Evolutionary conservation across 1,140 invertebrate genomes (phyloP), one percentile per base, ranked within the genome.

Genomic region (Drosophila eugracilis): DNA sequence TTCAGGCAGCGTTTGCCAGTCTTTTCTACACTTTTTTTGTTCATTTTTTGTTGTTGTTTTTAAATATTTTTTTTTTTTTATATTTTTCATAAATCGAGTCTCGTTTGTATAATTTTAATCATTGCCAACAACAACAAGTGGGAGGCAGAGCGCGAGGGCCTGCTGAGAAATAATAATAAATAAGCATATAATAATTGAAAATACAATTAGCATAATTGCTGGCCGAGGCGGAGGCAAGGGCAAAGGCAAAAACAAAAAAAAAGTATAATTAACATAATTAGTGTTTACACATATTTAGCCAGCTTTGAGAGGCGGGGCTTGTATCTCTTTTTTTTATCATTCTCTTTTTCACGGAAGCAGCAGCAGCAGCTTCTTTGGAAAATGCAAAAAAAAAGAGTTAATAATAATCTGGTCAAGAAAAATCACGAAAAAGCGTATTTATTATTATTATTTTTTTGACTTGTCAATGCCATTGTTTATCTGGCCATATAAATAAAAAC

Each of bases 161-260:
- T 26, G 28, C 54, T 59, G 55, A 55, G 75, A 75, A 85, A 85
- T 70, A 85, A 86, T 77, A 86, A 86, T 85, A 85, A 84, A 84
- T 84, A 84, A 84, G 77, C 80, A 76, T 84, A 84, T 80, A 86
- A 80, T 85, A 86, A 85, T 85, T 85, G 80, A 86, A 80, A 77
- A 86, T 74, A 85, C 80, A 85, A 84, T 84, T 84, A 85, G 80
- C 80, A 84, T 85, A 84, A 85, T 85, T 84, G 80, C 47, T 34
- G 53, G 37, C 62, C 47, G 22, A 59, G 12, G 39, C 39, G 15
- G n/a, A 36, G 5, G 34, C 34, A 32, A n/a, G n/a, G 49, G 32
- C 54, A 62, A 28, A 32, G 36, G 3, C 26, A 32, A 26, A 26
- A 26, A 30, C 10, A 9, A 6, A 7, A 39, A 73, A 58, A 65